Base-by-base conservation (phyloP, 2,888 invertebrate genomes). In the Rhagonycha fulva region DNA sequence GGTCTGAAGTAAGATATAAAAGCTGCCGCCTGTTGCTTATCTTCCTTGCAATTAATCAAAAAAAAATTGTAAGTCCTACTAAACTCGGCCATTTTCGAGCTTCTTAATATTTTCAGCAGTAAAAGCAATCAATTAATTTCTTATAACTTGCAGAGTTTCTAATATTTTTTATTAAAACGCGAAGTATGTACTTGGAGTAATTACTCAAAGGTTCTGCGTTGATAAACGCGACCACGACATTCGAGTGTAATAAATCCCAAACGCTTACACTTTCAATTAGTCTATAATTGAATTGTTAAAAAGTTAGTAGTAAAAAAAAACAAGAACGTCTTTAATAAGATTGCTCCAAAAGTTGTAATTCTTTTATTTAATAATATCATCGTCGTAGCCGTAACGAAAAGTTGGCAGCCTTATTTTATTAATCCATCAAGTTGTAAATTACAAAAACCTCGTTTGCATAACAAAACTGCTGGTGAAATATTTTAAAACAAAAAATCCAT, bases 11-110 rank as follows among this genome's bases (percentile, higher is more conserved):
- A 14, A 61, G 60, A 32, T 14, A 32, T 30, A 68, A 32, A 32
- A 67, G 67, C 63, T 67, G 66, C 66, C 66, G 72, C 68, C 72
- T 72, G 72, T 72, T 72, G 72, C 72, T 72, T 72, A 68, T 72
- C 67, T 24, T 66, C 14, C 14, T 68, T 32, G 61, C 68, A 72
- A 72, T 72, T 72, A 72, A 72, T 72, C 72, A 72, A 67, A 68
- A 72, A 28, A 67, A 66, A 68, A 68, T 68, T 60, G 63, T 61
- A 68, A 67, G 30, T 72, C 68, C 62, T 28, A 68, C 68, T 68
- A 72, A 63, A 62, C 32, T 71, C 47, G 5, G 66, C 71, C 14
- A 71, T 66, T 71, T 66, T 60, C 47, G 62, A 60, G 28, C 28
- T 68, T 61, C 19, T 68, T 72, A 72, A 66, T 72, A 63, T 66